A percentile compares a stretch with the other conserved stretches of the same genome.
Evolutionary conservation across 2,113 vertebrate genomes (phyloP).

Genomic region (Malurus cyaneus): DNA sequence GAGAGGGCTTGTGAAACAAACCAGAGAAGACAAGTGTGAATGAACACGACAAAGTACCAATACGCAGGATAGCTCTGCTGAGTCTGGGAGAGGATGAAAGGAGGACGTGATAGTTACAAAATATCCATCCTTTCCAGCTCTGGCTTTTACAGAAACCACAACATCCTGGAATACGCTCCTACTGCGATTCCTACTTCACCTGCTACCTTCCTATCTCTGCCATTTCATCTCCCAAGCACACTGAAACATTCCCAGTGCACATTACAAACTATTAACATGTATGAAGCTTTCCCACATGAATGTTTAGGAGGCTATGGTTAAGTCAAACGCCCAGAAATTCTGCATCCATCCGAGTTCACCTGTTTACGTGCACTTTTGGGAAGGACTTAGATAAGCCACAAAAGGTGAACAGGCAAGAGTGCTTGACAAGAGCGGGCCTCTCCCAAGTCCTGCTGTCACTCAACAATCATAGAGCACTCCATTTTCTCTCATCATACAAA

Average conservation of each 20-base stretch:
- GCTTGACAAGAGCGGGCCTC: background rate
- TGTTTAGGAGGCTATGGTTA: background rate
- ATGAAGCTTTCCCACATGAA: background rate
- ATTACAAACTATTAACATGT: background rate
- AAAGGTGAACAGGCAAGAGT: no score
- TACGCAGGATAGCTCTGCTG: background rate
- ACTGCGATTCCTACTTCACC: background rate
- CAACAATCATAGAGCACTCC: background rate
- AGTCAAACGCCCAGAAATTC: background rate
- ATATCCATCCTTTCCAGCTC: background rate
- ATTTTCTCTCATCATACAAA: fast-evolving
- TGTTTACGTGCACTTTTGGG: fast-evolving
- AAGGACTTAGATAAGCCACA: background rate
- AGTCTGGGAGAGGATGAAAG: background rate
- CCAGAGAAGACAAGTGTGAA: background rate
- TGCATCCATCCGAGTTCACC: background rate
- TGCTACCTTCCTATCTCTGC: background rate
- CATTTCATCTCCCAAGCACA: background rate
- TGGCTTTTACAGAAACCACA: background rate
- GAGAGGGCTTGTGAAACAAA: background rate
- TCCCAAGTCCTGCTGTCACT: no score
- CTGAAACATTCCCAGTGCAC: fast-evolving
- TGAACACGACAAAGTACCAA: background rate
- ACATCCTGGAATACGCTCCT: no score
- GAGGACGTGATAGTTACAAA: background rate